Conservation (phyloP, 2,113 vertebrate species). For the Cephalopholis sonnerati region DNA sequence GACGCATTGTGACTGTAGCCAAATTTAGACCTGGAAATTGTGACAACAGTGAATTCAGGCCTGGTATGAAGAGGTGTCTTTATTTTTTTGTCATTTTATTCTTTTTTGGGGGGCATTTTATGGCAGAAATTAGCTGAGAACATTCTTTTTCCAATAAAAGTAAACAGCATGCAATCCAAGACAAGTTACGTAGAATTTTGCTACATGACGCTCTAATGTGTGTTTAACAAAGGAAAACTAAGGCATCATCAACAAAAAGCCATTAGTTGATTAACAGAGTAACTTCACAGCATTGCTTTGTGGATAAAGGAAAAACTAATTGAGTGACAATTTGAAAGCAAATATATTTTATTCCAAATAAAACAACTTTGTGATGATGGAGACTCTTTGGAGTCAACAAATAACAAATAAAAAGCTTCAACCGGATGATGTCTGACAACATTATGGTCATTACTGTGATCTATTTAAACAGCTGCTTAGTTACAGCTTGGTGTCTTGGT, state of each 20-base stretch:
- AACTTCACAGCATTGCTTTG: background rate
- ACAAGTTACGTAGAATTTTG: background rate
- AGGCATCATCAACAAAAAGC: background rate
- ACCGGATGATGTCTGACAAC: background rate
- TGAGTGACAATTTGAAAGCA: background rate
- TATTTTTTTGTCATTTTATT: background rate
- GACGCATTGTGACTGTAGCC: slow-evolving; percentile 39
- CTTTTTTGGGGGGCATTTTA: background rate
- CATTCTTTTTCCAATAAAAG: background rate
- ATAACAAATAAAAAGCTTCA: background rate
- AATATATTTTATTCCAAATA: background rate
- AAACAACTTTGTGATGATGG: background rate
- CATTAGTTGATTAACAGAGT: background rate
- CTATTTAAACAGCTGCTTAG: background rate
- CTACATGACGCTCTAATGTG: background rate
- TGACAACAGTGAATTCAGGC: background rate
- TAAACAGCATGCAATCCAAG: background rate
- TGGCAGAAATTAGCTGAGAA: background rate
- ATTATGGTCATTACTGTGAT: background rate
- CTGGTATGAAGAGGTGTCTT: background rate
- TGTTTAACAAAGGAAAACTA: background rate
- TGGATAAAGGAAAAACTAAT: background rate
- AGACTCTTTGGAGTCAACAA: background rate
- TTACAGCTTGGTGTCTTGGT: background rate
- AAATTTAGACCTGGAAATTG: slow-evolving; percentile 39